Conservation (phyloP, 2,888 invertebrate species). For the Druceiella hillmani region DNA sequence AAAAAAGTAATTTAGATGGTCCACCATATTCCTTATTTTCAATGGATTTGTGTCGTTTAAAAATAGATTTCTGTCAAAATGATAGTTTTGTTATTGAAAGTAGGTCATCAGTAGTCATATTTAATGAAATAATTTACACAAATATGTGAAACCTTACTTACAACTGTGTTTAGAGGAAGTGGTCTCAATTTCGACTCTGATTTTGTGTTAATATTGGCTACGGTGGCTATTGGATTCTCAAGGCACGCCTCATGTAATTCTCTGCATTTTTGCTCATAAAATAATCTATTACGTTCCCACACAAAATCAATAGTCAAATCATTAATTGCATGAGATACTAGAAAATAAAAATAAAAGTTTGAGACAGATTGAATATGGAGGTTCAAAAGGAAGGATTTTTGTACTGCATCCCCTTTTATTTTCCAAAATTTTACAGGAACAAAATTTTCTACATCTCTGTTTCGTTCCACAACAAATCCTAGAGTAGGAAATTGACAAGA, state of each 20-base stretch:
- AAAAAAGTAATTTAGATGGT: too few species aligned
- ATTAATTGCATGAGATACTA: slow-evolving; percentile 74
- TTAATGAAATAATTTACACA: too few species aligned
- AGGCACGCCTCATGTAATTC: slow-evolving; percentile 75
- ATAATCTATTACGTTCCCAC: slow-evolving; percentile 85
- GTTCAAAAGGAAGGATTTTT: too few species aligned
- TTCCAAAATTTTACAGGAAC: slow-evolving; percentile 95
- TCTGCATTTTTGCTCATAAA: slow-evolving; percentile 79
- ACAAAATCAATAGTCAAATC: slow-evolving; percentile 76
- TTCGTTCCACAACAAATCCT: slow-evolving; percentile 99
- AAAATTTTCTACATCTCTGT: slow-evolving; percentile 86
- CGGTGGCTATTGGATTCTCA: slow-evolving; percentile 67
- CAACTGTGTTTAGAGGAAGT: slow-evolving; percentile 90
- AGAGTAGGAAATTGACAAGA: slow-evolving; percentile 99
- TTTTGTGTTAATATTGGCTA: slow-evolving; percentile 72
- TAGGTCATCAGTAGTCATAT: too few species aligned
- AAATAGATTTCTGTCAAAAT: too few species aligned
- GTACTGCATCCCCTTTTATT: slow-evolving; percentile 66
- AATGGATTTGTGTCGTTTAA: too few species aligned
- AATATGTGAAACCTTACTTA: slow-evolving; percentile 48
- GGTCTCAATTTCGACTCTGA: slow-evolving; percentile 97
- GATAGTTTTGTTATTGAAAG: too few species aligned
- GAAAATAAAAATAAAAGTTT: slow-evolving; percentile 29
- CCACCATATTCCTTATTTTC: too few species aligned
- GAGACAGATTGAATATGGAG: too few species aligned